Evolutionary conservation across 2,888 invertebrate species (phyloP).

Genomic region (Synergus laeviventris): DNA sequence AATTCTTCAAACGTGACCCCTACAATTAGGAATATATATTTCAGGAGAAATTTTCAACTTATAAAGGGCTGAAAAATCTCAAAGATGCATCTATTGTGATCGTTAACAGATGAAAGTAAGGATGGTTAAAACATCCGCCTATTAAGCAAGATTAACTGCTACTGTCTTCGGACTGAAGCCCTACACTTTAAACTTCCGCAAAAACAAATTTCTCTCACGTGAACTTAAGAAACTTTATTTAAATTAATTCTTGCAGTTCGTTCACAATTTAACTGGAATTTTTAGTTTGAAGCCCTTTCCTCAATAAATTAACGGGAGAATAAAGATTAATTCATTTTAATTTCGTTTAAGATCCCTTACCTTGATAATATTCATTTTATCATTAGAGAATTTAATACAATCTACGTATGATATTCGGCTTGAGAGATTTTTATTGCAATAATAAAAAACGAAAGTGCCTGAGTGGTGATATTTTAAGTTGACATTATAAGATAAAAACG

Average conservation of each 20-base stretch:
- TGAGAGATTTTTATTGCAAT: constrained; percentile 13
- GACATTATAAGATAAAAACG: constrained; percentile 53
- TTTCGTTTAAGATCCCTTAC: too few relatives aligned
- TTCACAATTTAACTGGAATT: neutral
- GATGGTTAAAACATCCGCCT: neutral
- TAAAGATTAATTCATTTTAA: neutral
- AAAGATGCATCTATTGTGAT: neutral
- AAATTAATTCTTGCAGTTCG: constrained; percentile 48
- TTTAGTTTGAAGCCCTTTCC: neutral
- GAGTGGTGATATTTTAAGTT: constrained; percentile 49
- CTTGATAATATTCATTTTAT: neutral
- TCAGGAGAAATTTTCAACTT: constrained; percentile 6
- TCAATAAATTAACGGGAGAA: neutral
- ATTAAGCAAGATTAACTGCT: constrained; percentile 9
- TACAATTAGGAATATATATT: neutral
- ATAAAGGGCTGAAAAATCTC: neutral
- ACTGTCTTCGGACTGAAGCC: neutral
- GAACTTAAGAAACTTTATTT: constrained; percentile 48
- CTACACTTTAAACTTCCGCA: constrained; percentile 12
- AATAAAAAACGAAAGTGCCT: constrained; percentile 48
- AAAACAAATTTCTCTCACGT: constrained; percentile 47
- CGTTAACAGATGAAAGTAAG: neutral
- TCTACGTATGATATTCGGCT: neutral
- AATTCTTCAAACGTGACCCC: neutral
- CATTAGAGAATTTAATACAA: neutral